Evolutionary conservation across 2,888 invertebrate genomes (phyloP), one percentile per base, ranked within the genome.

Genomic region (Ethmia dodecea): DNA sequence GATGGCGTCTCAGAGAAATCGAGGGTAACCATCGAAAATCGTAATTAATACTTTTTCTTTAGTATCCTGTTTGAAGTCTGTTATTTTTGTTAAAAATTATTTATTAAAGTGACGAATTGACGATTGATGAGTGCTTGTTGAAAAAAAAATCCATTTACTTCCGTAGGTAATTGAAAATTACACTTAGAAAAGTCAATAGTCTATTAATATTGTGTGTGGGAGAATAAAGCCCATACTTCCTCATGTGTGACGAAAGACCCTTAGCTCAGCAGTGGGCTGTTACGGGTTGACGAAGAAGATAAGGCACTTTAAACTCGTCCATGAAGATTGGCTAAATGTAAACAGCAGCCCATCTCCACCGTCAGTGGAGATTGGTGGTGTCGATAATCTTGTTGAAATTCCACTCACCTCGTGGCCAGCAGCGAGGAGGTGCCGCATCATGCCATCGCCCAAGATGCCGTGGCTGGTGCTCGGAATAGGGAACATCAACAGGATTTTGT

Each of bases 361-460:
- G 5, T 5, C 18, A 5, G 5, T 18, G 8, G 18, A 18, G 18
- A 5, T 8, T 18, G 8, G 18, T 18, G 5, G 18, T 18, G 5
- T 18, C 5, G 18, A 18, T 10, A 26, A 6, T 14, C 5, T 16
- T 14, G 6, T 9, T 9, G 9, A 31, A 10, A 24, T 5, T 24
- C 4, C 6, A 30, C 28, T 42, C 25, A 67, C 67, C 52, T 66
- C 53, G 48, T 67, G 63, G 1, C 63, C 67, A 35, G 63, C 64
- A 1, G 51, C 45, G 16, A 64, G 16, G 3, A 68, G 42, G 49
- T 56, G 49, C 5, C 45, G 47, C 3, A 63, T 59, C 16, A 48
- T 54, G 11, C 61, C 68, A 13, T 55, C 45, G 8, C 55, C 68
- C 14, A 67, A 41, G 18, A 55, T 65, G 0, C 44, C 37, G 22